Conservation (phyloP, 2,888 invertebrate species). For the Lypha dubia region DNA sequence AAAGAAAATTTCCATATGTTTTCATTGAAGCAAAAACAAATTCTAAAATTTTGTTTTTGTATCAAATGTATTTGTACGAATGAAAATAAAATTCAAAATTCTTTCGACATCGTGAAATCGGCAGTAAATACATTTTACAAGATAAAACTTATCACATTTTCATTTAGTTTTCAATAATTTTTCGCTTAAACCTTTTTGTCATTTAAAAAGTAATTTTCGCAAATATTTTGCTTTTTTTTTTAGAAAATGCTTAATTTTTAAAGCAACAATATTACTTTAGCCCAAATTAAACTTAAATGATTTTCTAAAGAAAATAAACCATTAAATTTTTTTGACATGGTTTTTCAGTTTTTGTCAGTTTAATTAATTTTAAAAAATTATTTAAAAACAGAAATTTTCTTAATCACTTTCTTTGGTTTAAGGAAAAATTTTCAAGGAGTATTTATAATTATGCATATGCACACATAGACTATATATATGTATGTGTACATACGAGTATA, state of each 20-base stretch:
- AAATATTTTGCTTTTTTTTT: background rate
- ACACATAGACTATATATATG: background rate
- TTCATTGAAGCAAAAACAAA: too few relatives aligned
- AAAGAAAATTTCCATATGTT: too few relatives aligned
- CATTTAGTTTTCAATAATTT: constrained; percentile 17
- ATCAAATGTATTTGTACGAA: too few relatives aligned
- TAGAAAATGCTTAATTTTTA: constrained; percentile 5
- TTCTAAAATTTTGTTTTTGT: too few relatives aligned
- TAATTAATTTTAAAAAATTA: constrained; percentile 28
- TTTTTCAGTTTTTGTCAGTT: background rate
- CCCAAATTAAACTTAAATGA: constrained; percentile 46
- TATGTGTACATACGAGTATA: background rate
- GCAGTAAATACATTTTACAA: background rate
- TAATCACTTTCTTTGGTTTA: background rate
- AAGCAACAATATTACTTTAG: constrained; percentile 18
- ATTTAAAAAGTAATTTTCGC: constrained; percentile 22
- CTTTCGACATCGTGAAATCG: too few relatives aligned
- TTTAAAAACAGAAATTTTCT: background rate
- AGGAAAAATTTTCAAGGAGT: constrained; percentile 9
- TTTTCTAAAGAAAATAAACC: constrained; percentile 35
- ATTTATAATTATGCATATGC: background rate
- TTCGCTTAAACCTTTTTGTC: constrained; percentile 47
- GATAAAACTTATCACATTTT: constrained; percentile 26
- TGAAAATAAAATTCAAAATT: too few relatives aligned
- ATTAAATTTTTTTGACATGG: constrained; percentile 28